Percentiles rank a stretch among this genome's conserved stretches.
Evolutionary conservation across 2,888 invertebrate species (phyloP).

Genomic region (Hyalella azteca): DNA sequence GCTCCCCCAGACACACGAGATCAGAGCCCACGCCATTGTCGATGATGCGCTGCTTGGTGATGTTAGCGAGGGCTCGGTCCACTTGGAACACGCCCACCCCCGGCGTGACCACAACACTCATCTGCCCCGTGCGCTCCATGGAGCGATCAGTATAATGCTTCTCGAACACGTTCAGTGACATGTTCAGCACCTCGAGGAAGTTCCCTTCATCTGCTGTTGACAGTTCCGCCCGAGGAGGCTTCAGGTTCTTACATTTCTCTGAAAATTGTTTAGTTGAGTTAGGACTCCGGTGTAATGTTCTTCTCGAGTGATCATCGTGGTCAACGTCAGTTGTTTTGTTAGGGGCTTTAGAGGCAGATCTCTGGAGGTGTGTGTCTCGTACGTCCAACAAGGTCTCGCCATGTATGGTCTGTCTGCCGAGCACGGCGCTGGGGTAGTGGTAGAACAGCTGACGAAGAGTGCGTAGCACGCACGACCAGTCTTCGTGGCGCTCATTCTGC

Average conservation of each 20-base stretch:
- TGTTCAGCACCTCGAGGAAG: conserved; percentile 97
- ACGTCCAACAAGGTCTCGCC: conserved; percentile 15
- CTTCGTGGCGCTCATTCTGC: conserved; percentile 97
- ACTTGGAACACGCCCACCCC: conserved; percentile 99
- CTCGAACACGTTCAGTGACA: conserved; percentile 97
- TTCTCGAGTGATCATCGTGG: background rate
- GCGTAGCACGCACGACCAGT: conserved; percentile 91
- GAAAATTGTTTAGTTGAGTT: too few relatives aligned
- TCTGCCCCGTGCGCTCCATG: conserved; percentile 96
- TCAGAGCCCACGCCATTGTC: conserved; percentile 98
- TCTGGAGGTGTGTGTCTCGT: background rate
- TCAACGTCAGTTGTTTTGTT: background rate
- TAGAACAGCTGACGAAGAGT: conserved; percentile 86
- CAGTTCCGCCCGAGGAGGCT: conserved; percentile 74
- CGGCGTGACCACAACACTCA: conserved; percentile 96
- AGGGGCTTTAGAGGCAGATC: background rate
- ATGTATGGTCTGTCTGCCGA: conserved; percentile 21
- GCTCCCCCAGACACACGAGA: conserved; percentile 96
- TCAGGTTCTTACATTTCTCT: conserved; percentile 65
- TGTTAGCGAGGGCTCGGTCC: conserved; percentile 93
- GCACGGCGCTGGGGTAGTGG: conserved; percentile 80
- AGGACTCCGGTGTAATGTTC: too few relatives aligned
- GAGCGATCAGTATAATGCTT: conserved; percentile 96
- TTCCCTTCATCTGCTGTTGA: conserved; percentile 77
- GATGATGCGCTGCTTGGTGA: conserved; percentile 97